Evolutionary conservation across 2,888 invertebrate species (phyloP), one percentile per base, ranked within the genome.

Genomic region (Nematopogon swammerdamellus): DNA sequence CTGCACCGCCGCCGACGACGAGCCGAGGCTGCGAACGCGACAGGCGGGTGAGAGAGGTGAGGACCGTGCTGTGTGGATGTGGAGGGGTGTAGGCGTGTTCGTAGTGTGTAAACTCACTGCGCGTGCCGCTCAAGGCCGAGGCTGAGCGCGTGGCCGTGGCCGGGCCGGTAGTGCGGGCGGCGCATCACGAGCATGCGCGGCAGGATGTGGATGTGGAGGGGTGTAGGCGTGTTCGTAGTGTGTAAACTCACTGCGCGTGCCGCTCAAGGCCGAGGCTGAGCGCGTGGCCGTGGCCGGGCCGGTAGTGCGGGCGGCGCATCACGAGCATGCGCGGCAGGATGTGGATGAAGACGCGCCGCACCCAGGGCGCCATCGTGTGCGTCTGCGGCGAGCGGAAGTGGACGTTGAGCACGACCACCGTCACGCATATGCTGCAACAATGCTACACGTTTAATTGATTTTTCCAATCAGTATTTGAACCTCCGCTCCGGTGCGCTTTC

Each of bases 311-410:
- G 67, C 95, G 86, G 63, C 93, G 87, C 94, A 97, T 96, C 63
- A 94, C 92, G 63, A 97, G 83, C 65, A 97, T 84, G 60, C 93
- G 86, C 61, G 97, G 97, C 72, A 97, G 85, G 70, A 96, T 92
- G 82, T 97, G 95, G 65, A 97, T 94, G 84, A 97, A 97, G 63
- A 98, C 91, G 58, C 92, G 86, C 57, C 93, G 89, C 63, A 97
- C 94, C 97, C 97, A 97, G 49, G 91, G 93, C 55, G 96, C 92
- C 97, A 98, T 97, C 58, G 92, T 91, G 82, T 97, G 97, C 56
- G 97, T 98, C 74, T 96, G 94, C 56, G 97, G 96, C 58, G 95
- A 96, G 52, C 98, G 92, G 83, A 97, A 97, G 84, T 97, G 97
- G 62, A 97, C 94, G 82, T 97, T 97, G 63, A 97, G 84, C 62